Conservation (phyloP, 2,797 vertebrate genomes). For the Gambelia wislizenii region DNA sequence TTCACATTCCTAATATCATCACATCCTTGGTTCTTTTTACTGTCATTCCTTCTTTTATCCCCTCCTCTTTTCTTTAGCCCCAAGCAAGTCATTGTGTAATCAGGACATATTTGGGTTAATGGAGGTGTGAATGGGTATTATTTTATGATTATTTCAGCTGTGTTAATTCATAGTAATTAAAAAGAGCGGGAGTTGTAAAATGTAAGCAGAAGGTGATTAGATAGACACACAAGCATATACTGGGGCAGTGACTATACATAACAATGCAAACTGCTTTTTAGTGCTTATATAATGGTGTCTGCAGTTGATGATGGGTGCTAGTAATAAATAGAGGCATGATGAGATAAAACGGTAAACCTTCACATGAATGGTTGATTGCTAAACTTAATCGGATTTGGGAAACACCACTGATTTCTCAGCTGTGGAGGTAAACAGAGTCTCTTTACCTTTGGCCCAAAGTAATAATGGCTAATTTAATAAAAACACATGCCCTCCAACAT, state of each 20-base stretch:
- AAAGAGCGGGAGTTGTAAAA: neutral
- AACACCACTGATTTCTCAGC: neutral
- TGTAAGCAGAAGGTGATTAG: neutral
- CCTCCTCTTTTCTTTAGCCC: neutral
- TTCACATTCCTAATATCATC: no score
- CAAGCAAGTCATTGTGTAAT: neutral
- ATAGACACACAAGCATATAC: neutral
- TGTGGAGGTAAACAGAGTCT: neutral
- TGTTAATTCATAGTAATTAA: slow-evolving; percentile 9
- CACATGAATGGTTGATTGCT: neutral
- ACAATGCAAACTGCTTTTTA: neutral
- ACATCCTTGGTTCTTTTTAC: neutral
- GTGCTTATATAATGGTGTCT: neutral
- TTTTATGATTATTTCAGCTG: neutral
- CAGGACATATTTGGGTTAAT: neutral
- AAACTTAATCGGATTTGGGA: no score
- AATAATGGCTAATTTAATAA: neutral
- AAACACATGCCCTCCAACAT: neutral
- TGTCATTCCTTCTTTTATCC: neutral
- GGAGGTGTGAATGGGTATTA: neutral
- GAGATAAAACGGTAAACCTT: neutral
- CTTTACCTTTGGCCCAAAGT: neutral
- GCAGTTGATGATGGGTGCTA: neutral
- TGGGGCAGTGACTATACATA: neutral
- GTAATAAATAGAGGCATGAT: neutral